Evolutionary conservation across 2,888 invertebrate genomes (phyloP).

Genomic region (Nemotelus nigrinus): DNA sequence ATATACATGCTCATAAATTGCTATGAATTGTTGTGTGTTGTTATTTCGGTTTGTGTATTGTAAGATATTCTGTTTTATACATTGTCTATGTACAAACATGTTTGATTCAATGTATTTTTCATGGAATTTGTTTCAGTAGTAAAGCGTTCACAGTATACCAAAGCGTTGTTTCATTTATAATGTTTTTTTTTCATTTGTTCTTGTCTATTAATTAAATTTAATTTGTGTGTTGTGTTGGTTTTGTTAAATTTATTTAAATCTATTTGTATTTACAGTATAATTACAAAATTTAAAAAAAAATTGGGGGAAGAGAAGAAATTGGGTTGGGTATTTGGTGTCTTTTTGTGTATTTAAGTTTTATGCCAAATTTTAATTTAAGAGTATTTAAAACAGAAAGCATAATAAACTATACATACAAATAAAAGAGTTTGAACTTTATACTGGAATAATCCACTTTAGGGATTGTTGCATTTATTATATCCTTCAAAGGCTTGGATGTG

Average conservation of each 20-base stretch:
- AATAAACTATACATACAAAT: too few relatives aligned
- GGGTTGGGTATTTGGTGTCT: too few relatives aligned
- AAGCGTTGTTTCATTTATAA: constrained; percentile 57
- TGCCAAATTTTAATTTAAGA: too few relatives aligned
- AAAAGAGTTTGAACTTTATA: too few relatives aligned
- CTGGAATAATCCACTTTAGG: too few relatives aligned
- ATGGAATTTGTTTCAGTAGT: constrained; percentile 55
- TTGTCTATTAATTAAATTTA: constrained; percentile 18
- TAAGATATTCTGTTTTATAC: not conserved
- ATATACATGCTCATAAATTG: constrained; percentile 17
- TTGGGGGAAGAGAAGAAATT: not conserved
- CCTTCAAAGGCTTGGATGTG: too few relatives aligned
- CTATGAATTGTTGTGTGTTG: constrained; percentile 15
- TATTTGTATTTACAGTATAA: constrained; percentile 8
- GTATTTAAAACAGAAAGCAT: too few relatives aligned
- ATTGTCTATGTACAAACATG: constrained; percentile 25
- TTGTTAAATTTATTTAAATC: not conserved
- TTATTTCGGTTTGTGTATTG: not conserved
- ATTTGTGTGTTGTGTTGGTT: not conserved
- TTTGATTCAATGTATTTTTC: constrained; percentile 28
- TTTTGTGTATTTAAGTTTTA: too few relatives aligned
- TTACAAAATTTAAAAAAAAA: constrained; percentile 5
- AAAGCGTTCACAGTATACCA: constrained; percentile 66
- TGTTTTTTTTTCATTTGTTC: constrained; percentile 50
- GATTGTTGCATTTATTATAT: too few relatives aligned